Percentiles rank a stretch among this genome's conserved stretches.
Conservation (phyloP, 37 sponge, comb jelly and placozoan species). For the Ephydatia muelleri region DNA sequence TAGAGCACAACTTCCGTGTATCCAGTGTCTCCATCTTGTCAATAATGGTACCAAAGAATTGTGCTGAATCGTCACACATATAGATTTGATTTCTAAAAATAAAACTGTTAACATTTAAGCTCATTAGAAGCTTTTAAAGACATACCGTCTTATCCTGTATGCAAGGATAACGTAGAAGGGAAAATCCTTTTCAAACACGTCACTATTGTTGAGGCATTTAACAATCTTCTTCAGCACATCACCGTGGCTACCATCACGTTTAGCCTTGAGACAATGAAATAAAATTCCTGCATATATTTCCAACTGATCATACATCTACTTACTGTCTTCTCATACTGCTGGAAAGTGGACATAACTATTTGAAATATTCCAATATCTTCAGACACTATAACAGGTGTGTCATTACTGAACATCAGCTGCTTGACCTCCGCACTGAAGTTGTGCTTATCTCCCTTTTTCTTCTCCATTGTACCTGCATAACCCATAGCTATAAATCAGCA, state of each 20-base stretch:
- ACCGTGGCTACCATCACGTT: conserved; percentile 29
- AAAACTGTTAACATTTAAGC: not conserved
- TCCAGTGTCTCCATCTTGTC: conserved; percentile 10
- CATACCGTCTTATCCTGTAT: conserved; percentile 36
- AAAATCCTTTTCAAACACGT: conserved; percentile 27
- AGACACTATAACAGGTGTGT: not conserved
- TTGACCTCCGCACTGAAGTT: conserved; percentile 6
- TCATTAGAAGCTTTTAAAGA: not conserved
- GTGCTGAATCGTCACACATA: conserved; percentile 41
- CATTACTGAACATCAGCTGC: conserved; percentile 11
- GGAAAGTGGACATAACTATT: conserved; percentile 14
- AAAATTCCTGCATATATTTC: not conserved
- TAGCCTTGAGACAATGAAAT: conserved; percentile 3
- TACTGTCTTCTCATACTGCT: conserved; percentile 20
- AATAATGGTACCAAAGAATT: conserved; percentile 32
- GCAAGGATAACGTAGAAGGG: conserved; percentile 58
- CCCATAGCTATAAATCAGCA: not conserved
- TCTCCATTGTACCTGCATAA: not conserved
- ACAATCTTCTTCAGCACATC: conserved; percentile 36
- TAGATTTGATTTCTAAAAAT: conserved; percentile 7
- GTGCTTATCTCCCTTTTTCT: not conserved
- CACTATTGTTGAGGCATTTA: not conserved
- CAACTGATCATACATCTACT: not conserved
- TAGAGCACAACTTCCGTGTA: not conserved
- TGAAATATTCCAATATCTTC: not conserved